A percentile compares a stretch with the other conserved stretches of the same genome.
phyloP scores from a whole-genome alignment of 2,797 vertebrate genomes.

The Bradypodion ventrale region DNA sequence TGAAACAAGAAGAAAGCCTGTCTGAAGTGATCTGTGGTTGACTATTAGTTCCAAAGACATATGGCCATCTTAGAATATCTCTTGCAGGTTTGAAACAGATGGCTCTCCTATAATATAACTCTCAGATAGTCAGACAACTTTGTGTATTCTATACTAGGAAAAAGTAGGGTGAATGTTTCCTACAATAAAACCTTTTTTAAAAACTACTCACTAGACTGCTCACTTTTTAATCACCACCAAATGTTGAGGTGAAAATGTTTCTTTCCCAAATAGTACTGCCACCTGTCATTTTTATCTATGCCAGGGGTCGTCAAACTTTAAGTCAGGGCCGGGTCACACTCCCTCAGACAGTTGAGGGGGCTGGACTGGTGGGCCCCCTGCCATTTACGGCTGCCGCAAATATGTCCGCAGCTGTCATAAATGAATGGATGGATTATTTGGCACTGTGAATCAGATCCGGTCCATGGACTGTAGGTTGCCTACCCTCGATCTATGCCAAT shows the following conservation, averaged over 20 bases:
- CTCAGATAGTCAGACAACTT: background rate
- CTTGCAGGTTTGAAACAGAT: background rate
- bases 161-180: background rate
- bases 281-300: constrained; percentile 36
- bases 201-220: background rate
- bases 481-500: no score
- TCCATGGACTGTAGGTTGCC: no score
- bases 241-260: background rate
- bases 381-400: no score
- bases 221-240: background rate
- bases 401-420: no score
- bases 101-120: background rate
- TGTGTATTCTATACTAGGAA: background rate
- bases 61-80: background rate
- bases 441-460: no score
- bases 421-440: no score
- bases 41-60: background rate
- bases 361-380: no score
- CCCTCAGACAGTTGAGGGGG: no score
- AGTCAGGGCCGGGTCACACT: no score
- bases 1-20: background rate
- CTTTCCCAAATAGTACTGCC: constrained; percentile 35
- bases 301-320: no score
- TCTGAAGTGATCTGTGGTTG: background rate
- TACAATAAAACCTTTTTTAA: background rate